A percentile compares a stretch with the other conserved stretches of the same genome.
These are phyloP conservation scores for Tiliacea citrago DNA, from an alignment of 2,888 invertebrate species.

Conservation along the genomic window DNA sequence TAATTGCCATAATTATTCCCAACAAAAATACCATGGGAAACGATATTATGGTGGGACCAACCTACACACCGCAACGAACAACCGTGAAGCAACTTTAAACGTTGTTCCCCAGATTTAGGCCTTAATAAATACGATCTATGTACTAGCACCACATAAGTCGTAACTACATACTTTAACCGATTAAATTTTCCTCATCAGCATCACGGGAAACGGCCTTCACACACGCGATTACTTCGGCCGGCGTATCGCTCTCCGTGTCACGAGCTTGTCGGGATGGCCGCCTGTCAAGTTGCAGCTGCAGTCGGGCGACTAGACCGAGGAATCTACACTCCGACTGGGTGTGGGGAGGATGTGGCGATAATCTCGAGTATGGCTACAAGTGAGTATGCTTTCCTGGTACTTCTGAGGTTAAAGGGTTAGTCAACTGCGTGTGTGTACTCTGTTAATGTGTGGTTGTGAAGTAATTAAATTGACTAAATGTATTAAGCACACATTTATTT, in stretches of 20 bases:
- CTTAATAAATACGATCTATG: slow-evolving; percentile 35
- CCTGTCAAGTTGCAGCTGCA: slow-evolving; percentile 97
- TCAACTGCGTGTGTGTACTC: slow-evolving; percentile 27
- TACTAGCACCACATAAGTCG: slow-evolving; percentile 50
- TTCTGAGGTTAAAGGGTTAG: slow-evolving; percentile 42
- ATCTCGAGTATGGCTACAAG: slow-evolving; percentile 98
- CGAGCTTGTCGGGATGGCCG: slow-evolving; percentile 98
- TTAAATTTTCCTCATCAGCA: slow-evolving; percentile 89
- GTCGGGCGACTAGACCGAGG: slow-evolving; percentile 94
- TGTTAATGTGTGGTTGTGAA: background rate
- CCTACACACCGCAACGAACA: background rate
- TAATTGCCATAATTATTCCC: slow-evolving; percentile 23
- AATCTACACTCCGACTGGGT: slow-evolving; percentile 97
- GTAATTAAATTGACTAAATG: background rate
- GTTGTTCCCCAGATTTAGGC: slow-evolving; percentile 42
- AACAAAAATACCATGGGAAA: slow-evolving; percentile 12
- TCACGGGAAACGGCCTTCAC: slow-evolving; percentile 97
- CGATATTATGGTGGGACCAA: background rate
- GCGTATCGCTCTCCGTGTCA: slow-evolving; percentile 96
- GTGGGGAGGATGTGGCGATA: slow-evolving; percentile 99
- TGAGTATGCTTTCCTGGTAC: slow-evolving; percentile 81
- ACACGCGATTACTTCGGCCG: slow-evolving; percentile 97
- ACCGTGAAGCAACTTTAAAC: slow-evolving; percentile 13
- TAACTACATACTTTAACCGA: slow-evolving; percentile 20
- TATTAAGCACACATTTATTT: background rate